phyloP scores from a whole-genome alignment of 2,797 vertebrate genomes.

The Enteromius argenteus region DNA sequence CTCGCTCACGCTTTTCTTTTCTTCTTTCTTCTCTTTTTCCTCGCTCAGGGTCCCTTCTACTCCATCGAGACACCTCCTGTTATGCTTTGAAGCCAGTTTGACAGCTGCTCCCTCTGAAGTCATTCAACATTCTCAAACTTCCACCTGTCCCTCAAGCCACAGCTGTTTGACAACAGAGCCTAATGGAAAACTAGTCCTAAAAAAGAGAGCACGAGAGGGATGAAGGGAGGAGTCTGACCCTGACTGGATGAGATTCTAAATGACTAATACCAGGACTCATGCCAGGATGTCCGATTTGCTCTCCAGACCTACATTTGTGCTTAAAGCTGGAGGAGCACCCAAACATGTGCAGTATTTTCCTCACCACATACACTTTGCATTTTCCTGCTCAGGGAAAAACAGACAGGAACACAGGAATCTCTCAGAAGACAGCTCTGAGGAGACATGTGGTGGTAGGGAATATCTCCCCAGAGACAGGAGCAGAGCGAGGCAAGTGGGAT shows the following conservation, averaged over 20 bases:
- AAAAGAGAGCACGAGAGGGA: background rate
- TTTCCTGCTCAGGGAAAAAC: conserved; percentile 21
- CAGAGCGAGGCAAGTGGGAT: conserved; percentile 45
- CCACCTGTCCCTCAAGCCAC: conserved; percentile 51
- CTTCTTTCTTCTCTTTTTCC: conserved; percentile 40
- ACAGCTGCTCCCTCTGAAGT: conserved; percentile 64
- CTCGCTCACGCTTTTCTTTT: conserved; percentile 12
- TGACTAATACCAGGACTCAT: conserved; percentile 43
- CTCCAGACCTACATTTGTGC: conserved; percentile 50
- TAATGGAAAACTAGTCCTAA: conserved; percentile 20
- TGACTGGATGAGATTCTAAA: conserved; percentile 45
- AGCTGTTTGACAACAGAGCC: conserved; percentile 54
- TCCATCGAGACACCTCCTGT: conserved; percentile 55
- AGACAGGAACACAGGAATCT: background rate
- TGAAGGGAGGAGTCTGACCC: conserved; percentile 44
- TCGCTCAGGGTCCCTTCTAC: conserved; percentile 34
- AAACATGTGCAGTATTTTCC: conserved; percentile 44
- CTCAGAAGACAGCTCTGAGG: conserved; percentile 1
- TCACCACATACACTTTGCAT: conserved; percentile 12
- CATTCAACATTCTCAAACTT: conserved; percentile 57
- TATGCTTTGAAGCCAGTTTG: conserved; percentile 55
- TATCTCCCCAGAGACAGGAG: conserved; percentile 54
- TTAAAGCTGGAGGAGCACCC: conserved; percentile 39
- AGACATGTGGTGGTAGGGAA: conserved; percentile 37
- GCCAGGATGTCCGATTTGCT: conserved; percentile 45